Conservation (phyloP, 2,113 vertebrate species). For the Nyctibius bracteatus region DNA sequence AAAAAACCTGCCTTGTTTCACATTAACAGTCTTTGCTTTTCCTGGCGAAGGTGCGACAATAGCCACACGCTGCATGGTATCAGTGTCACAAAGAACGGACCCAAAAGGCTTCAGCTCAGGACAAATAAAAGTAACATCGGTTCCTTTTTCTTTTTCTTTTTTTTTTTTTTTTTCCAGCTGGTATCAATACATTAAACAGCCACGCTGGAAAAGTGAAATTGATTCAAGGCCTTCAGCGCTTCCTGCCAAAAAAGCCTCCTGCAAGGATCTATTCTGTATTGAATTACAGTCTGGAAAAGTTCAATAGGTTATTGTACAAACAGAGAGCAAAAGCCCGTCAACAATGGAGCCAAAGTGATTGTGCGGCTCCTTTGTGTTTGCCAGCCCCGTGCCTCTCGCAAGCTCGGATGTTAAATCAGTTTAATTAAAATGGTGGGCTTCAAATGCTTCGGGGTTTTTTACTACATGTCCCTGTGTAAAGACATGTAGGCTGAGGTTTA, state of each 20-base stretch:
- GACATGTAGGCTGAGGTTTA: background rate
- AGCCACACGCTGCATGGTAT: slow-evolving; percentile 47
- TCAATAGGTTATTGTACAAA: slow-evolving; percentile 73
- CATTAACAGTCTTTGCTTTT: slow-evolving; percentile 46
- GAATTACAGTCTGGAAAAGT: slow-evolving; percentile 69
- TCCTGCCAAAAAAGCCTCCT: slow-evolving; percentile 68
- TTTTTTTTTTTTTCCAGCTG: slow-evolving; percentile 11
- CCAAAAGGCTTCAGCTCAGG: slow-evolving; percentile 55
- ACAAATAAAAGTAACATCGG: slow-evolving; percentile 70
- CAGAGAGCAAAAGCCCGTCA: slow-evolving; percentile 64
- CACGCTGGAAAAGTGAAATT: slow-evolving; percentile 66
- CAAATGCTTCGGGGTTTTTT: background rate
- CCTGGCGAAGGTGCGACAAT: slow-evolving; percentile 48
- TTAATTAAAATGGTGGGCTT: slow-evolving; percentile 64
- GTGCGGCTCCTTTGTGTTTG: slow-evolving; percentile 49
- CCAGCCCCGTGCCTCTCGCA: slow-evolving; percentile 23
- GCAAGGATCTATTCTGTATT: slow-evolving; percentile 69
- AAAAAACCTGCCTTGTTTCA: background rate
- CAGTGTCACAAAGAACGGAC: slow-evolving; percentile 54
- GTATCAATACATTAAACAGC: slow-evolving; percentile 68
- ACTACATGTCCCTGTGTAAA: background rate
- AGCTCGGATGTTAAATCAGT: slow-evolving; percentile 55
- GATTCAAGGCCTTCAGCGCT: slow-evolving; percentile 66
- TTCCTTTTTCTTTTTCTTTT: slow-evolving; percentile 41
- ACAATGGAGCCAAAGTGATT: slow-evolving; percentile 61